Conservation (phyloP, 2,113 vertebrate species). For the Scopus umbretta region DNA sequence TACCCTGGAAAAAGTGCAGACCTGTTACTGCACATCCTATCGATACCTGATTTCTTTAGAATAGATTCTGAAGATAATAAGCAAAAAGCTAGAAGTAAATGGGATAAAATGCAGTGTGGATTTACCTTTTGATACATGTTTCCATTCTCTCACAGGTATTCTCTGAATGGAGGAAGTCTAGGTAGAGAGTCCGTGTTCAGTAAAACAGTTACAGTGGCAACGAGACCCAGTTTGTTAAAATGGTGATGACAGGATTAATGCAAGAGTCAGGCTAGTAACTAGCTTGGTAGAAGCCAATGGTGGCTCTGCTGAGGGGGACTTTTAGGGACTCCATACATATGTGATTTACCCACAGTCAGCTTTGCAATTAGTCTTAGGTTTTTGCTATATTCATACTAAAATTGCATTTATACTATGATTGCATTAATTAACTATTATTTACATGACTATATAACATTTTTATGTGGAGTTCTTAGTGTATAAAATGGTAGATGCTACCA, state of each 20-base stretch:
- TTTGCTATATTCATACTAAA: neutral
- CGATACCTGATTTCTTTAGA: neutral
- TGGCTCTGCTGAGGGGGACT: neutral
- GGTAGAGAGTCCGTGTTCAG: neutral
- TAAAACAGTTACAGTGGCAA: neutral
- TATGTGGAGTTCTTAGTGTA: neutral
- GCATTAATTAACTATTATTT: neutral
- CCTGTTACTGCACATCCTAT: neutral
- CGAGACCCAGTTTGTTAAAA: neutral
- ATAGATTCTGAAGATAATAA: neutral
- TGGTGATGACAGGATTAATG: neutral
- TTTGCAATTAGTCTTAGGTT: neutral
- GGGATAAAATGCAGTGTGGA: neutral
- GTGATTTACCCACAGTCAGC: neutral
- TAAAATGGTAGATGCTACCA: neutral
- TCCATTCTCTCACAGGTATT: neutral
- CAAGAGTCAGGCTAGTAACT: neutral
- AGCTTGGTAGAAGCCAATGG: neutral
- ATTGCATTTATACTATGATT: neutral
- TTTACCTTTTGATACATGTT: neutral
- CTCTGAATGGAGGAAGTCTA: neutral
- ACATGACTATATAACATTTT: neutral
- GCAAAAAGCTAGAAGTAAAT: neutral
- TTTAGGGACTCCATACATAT: neutral
- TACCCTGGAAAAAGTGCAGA: neutral